Conservation (phyloP, 2,113 vertebrate genomes). For the zebrafish (Danio rerio) region DNA sequence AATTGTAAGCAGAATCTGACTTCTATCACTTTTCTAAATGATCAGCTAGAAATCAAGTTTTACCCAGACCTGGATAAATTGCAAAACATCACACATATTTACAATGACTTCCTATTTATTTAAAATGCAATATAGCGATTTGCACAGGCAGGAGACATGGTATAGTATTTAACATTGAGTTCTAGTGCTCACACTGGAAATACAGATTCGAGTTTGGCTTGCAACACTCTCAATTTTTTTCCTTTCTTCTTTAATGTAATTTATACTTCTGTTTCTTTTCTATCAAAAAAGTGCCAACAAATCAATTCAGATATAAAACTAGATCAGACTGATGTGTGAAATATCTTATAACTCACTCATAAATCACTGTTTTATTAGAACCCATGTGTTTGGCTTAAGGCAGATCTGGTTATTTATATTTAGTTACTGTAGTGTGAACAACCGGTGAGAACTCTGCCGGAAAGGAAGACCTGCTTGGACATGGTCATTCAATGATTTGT, state of each 20-base stretch:
- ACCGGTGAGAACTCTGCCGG: too few species aligned
- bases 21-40: too few species aligned
- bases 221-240: neutral
- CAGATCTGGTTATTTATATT: slow-evolving; percentile 55
- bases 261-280: neutral
- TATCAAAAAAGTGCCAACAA: too few species aligned
- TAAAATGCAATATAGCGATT: neutral
- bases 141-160: neutral
- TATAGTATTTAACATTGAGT: neutral
- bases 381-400: neutral
- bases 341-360: neutral
- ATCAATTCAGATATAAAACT: too few species aligned
- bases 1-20: too few species aligned
- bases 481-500: slow-evolving; percentile 48
- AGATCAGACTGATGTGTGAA: too few species aligned
- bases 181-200: neutral
- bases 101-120: too few species aligned
- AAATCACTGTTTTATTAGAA: slow-evolving; percentile 57
- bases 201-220: neutral
- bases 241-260: neutral
- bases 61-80: too few species aligned
- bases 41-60: too few species aligned
- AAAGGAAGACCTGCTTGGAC: slow-evolving; percentile 47
- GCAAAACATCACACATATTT: too few species aligned
- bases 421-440: neutral